A percentile compares a stretch with the other conserved stretches of the same genome.
phyloP scores from a whole-genome alignment of 2,797 vertebrate species.

The Silurus lanzhouensis region DNA sequence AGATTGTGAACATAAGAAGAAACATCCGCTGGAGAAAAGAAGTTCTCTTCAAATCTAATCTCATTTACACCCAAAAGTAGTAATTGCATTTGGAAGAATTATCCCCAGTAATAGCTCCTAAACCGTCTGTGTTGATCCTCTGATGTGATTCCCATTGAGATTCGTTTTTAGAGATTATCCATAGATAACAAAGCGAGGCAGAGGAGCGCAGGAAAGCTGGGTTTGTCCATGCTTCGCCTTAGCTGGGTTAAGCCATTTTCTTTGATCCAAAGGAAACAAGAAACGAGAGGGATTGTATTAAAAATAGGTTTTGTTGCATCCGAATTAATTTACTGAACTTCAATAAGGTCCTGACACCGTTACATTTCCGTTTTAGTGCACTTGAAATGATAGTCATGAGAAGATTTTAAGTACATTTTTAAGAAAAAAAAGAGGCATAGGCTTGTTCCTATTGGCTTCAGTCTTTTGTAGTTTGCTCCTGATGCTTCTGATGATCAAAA shows the following conservation, averaged over 20 bases:
- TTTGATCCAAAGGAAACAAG: slow-evolving; percentile 54
- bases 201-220: slow-evolving; percentile 63
- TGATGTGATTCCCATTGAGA: slow-evolving; percentile 68
- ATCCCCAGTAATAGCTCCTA: slow-evolving; percentile 53
- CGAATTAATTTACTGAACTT: slow-evolving; percentile 7
- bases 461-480: too few relatives aligned
- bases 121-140: slow-evolving; percentile 55
- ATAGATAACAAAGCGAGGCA: slow-evolving; percentile 50
- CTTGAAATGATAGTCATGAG: background rate
- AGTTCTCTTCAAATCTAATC: slow-evolving; percentile 51
- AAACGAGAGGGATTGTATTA: slow-evolving; percentile 29
- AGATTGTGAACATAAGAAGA: slow-evolving; percentile 45
- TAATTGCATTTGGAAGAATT: slow-evolving; percentile 56
- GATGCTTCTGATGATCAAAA: background rate
- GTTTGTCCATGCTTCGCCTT: slow-evolving; percentile 59
- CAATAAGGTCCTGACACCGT: background rate
- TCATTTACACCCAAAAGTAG: slow-evolving; percentile 52
- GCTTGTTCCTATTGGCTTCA: too few relatives aligned
- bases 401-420: background rate
- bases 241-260: slow-evolving; percentile 65
- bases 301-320: slow-evolving; percentile 9
- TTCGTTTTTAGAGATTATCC: slow-evolving; percentile 63
- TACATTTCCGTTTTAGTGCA: background rate
- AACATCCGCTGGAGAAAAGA: slow-evolving; percentile 59
- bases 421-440: too few relatives aligned